Evolutionary conservation across 2,113 vertebrate species (phyloP).

Genomic region (Junco hyemalis): DNA sequence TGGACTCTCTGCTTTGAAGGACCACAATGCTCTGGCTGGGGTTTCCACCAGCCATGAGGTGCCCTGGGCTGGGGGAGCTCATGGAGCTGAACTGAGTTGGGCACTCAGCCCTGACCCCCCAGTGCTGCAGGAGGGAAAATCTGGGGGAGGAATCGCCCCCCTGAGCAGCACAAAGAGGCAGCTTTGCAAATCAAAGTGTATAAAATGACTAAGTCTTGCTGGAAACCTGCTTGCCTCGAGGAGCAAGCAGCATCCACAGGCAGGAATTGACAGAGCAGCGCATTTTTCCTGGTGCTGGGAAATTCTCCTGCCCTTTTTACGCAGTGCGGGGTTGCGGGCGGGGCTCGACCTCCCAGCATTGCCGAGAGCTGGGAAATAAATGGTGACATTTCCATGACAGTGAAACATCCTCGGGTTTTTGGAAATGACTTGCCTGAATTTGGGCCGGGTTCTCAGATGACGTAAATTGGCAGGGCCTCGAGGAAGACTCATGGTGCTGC

Average conservation of each 20-base stretch:
- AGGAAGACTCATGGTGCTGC: background rate
- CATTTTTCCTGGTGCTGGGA: background rate
- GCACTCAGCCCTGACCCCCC: no score
- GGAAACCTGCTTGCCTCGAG: background rate
- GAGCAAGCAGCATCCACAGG: background rate
- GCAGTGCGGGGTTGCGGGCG: background rate
- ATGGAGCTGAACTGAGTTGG: background rate
- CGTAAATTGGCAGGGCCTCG: background rate
- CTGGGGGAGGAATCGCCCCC: background rate
- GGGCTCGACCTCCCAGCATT: background rate
- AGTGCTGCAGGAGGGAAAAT: accelerated
- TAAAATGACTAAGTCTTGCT: background rate
- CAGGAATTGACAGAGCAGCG: background rate
- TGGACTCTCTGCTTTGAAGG: background rate
- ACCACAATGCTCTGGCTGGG: background rate
- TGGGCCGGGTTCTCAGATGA: conserved; percentile 25
- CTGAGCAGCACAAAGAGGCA: background rate
- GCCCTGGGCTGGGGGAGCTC: background rate
- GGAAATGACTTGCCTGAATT: background rate
- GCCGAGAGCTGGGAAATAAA: background rate
- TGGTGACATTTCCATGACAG: conserved; percentile 34
- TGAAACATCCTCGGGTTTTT: background rate
- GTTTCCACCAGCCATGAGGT: background rate
- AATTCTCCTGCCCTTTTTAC: background rate
- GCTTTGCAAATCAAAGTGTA: background rate